Evolutionary conservation across 2,797 vertebrate species (phyloP).

Genomic region (Valencia hispanica): DNA sequence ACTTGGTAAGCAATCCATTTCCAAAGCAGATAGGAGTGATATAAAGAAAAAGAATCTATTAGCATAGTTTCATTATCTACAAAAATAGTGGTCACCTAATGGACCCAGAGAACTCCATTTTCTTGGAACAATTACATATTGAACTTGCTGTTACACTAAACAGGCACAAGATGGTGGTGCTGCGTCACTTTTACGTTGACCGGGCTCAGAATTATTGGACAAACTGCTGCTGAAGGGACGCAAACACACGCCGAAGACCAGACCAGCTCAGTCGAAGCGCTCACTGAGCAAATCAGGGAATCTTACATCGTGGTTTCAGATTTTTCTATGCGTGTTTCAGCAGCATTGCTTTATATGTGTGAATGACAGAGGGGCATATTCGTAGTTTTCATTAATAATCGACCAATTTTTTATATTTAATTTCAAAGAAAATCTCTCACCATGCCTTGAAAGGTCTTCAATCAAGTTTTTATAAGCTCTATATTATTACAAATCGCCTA

Average conservation of each 20-base stretch:
- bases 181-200: constrained; percentile 27
- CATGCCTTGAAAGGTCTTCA: background rate
- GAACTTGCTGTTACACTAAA: rapidly evolving
- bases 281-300: background rate
- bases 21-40: background rate
- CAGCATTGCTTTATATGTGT: background rate
- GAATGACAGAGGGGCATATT: background rate
- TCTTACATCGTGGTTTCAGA: background rate
- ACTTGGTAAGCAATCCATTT: background rate
- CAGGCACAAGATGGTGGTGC: constrained; percentile 48
- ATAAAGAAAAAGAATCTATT: background rate
- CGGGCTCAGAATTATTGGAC: background rate
- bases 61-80: background rate
- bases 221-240: background rate
- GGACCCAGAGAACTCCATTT: background rate
- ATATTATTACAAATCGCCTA: background rate
- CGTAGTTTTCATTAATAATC: background rate
- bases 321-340: background rate
- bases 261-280: background rate
- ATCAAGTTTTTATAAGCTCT: background rate
- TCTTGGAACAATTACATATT: background rate
- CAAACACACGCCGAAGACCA: background rate
- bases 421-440: background rate
- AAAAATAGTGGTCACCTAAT: background rate
- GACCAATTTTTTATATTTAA: background rate